Conservation (phyloP, 2,797 vertebrate genomes). For the Picus viridis region DNA sequence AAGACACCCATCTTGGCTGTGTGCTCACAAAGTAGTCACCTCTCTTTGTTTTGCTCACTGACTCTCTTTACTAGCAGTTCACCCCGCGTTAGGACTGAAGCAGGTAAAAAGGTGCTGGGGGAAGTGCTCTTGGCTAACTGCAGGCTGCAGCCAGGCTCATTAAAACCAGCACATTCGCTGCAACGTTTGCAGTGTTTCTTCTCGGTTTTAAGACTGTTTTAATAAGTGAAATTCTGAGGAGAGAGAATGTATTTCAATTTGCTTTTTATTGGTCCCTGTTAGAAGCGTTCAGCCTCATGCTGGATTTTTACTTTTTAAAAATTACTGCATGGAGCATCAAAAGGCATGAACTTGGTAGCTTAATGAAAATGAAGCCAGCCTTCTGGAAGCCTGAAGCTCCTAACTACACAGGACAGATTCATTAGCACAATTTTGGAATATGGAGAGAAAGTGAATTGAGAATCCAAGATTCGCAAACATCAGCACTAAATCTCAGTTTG, state of each 20-base stretch:
- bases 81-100: neutral
- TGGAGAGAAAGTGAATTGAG: neutral
- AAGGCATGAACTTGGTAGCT: neutral
- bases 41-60: neutral
- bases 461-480: neutral
- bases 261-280: neutral
- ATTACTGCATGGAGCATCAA: neutral
- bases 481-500: neutral
- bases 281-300: neutral
- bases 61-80: neutral
- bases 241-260: constrained; percentile 23
- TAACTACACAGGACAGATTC: neutral
- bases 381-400: neutral
- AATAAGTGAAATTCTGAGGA: neutral
- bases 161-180: constrained; percentile 40
- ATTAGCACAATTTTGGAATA: neutral
- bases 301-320: neutral
- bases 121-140: constrained; percentile 25
- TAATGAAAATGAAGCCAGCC: neutral
- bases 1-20: neutral
- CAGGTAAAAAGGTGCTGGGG: constrained; percentile 17
- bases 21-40: neutral
- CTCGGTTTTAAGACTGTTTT: neutral
- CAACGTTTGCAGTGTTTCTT: constrained; percentile 10
- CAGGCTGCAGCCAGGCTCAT: neutral